A percentile compares a stretch with the other conserved stretches of the same genome.
These are phyloP conservation scores for Thelaira solivaga DNA, from an alignment of 2,888 invertebrate species.

Conservation along the genomic window DNA sequence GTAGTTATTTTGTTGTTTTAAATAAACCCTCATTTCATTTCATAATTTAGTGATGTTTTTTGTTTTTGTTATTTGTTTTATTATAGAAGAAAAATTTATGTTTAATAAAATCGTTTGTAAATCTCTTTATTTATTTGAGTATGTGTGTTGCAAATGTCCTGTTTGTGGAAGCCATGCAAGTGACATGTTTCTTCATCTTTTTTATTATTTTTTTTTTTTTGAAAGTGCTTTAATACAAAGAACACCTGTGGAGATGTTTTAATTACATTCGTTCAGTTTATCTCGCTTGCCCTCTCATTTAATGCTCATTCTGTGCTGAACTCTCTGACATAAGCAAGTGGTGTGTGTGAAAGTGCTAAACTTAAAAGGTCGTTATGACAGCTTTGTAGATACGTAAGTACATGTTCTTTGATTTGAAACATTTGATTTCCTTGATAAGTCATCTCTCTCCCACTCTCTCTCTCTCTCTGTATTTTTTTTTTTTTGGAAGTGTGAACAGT, in stretches of 20 bases:
- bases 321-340: conserved; percentile 24
- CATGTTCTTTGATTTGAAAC: too few relatives aligned
- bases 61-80: not conserved
- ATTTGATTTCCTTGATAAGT: conserved; percentile 56
- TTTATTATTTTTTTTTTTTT: conserved; percentile 51
- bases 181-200: conserved; percentile 67
- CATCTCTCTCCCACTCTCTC: too few relatives aligned
- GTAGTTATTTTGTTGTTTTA: conserved; percentile 17
- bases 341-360: conserved; percentile 41
- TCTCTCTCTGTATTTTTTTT: too few relatives aligned
- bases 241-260: conserved; percentile 74
- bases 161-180: conserved; percentile 74
- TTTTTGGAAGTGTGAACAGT: conserved; percentile 51
- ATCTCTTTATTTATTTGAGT: conserved; percentile 11
- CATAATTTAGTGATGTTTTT: conserved; percentile 20
- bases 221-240: conserved; percentile 69
- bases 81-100: conserved; percentile 20
- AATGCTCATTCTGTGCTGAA: conserved; percentile 5
- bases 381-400: conserved; percentile 49
- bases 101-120: conserved; percentile 8
- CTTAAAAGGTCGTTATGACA: conserved; percentile 63
- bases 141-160: conserved; percentile 46
- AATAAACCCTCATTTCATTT: conserved; percentile 49
- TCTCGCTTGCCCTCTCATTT: conserved; percentile 38
- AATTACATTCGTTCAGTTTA: conserved; percentile 69